Base-by-base conservation (phyloP, 2,888 invertebrate genomes). In the Drosophila monieri region DNA sequence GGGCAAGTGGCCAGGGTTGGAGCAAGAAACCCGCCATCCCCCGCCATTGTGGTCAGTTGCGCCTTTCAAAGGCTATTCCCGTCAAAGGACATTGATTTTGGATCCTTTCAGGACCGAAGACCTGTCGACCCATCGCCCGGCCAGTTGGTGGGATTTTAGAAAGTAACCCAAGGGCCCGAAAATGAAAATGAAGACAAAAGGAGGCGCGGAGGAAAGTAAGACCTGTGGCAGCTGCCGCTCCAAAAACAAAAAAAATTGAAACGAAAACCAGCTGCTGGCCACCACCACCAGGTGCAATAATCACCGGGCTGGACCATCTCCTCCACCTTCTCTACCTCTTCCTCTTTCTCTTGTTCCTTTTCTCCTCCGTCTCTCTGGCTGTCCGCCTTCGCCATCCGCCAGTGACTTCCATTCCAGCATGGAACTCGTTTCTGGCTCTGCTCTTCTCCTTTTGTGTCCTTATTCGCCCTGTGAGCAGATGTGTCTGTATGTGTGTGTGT, bases 271-370 rank as follows among this genome's bases (percentile, higher is more conserved):
- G 61, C 69, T 69, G 61, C 61, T 66, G 79, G 39, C 39, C 64
- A 69, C 74, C 64, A 69, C 74, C 78, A 79, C 80, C 86, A 81
- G 86, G 80, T 86, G 80, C 84, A 81, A 80, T 62, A 77, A 80
- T 79, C 81, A 79, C 57, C 66, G 35, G 30, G 54, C 59, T 67
- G 51, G 48, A 44, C 62, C 18, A 15, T 21, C 18, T 41, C 9
- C 1, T 9, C 5, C 43, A 12, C 21, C 43, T 2, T 15, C 2
- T 18, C 18, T 18, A 1, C 18, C 39, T 39, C 39, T 15, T 39
- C 15, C 3, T 15, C 27, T 14, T 14, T 23, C 60, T 47, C 48
- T 21, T 8, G n/a, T 18, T 43, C 41, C 41, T 3, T 18, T 18
- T 43, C 41, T 3, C 14, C 1, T 18, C 18, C 1, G n/a, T n/a